Base-by-base conservation (phyloP, 2,888 invertebrate species). In the Drosophila picticornis region DNA sequence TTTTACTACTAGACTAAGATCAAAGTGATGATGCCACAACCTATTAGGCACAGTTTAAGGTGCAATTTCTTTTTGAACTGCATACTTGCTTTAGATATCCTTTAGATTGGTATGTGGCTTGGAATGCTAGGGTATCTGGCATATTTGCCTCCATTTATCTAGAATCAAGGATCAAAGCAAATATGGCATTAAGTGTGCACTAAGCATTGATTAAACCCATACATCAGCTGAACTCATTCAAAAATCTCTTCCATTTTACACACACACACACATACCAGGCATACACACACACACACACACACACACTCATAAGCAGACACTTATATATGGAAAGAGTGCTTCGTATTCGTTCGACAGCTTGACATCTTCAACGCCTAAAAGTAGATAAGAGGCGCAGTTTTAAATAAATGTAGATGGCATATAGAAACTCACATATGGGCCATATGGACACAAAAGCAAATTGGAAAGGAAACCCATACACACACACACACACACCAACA, bases 301-400 rank as follows among this genome's bases (percentile, higher is more conserved):
- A 11, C 2, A 31, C 43, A 6, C 29, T 13, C 22, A 36, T 25
- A 34, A 32, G 19, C n/a, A 52, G 43, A 9, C 7, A 61, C 19
- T 13, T 25, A 13, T 5, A 38, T 22, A 31, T 61, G 43, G 34
- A 29, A 50, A 36, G 61, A 62, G 61, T 56, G 55, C 51, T 60
- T 56, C 11, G n/a, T 27, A 34, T 59, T 63, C 29, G 55, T 52
- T 56, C 51, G 77, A 72, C 65, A 61, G 52, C 58, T 75, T 66
- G 75, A 76, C 77, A 77, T 62, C 61, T 72, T 72, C 61, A 52
- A 51, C 56, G 66, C 69, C 70, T 74, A 70, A 78, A 70, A 70
- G 78, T 53, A 64, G 79, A 77, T 78, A 70, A 74, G 32, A 64
- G 69, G 22, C 29, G 69, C 34, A 38, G 70, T 58, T 57, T 65